Base-by-base conservation (phyloP, 2,888 invertebrate genomes). In the Serrognathus titanus region DNA sequence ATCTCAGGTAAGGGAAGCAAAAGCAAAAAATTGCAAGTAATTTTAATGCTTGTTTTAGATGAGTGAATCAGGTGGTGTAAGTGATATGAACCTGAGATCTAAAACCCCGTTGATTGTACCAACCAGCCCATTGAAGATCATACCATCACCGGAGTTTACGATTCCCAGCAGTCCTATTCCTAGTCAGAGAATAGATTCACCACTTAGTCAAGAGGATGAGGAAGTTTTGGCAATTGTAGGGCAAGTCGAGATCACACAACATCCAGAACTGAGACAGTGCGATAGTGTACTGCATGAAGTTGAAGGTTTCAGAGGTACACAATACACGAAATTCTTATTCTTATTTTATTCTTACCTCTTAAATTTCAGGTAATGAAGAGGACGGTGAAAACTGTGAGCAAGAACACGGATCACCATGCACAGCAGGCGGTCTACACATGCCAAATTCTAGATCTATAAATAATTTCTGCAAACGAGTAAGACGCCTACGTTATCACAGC, bases 401-500 rank as follows among this genome's bases (percentile, higher is more conserved):
- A 76, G 78, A 78, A 56, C 80, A 81, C 39, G 80, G 81, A 8
- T 81, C 80, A 5, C 79, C 81, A 12, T 85, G 85, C 66, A 79
- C 80, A 2, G 80, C 79, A 4, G 84, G 84, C 16, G 85, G 85
- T 1, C 74, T 85, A 36, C 85, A 85, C 68, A 84, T 85, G 81
- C 83, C 84, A 31, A 83, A 82, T 66, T 78, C 78, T 8, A 78
- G 77, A 50, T 81, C 83, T 16, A 80, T 85, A 77, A 79, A 80
- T 55, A 80, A 81, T 62, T 81, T 85, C 65, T 80, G 83, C 1
- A 80, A 82, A 58, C 78, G 81, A 40, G 80, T 84, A 41, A 80
- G 80, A 64, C 78, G 87, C 8, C 78, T 83, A 62, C 81, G 87
- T 31, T 82, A 83, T 72, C 81, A 84, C 68, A 88, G 87, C 68